These are phyloP conservation scores for Strigamia transsilvanica DNA, from an alignment of 2,888 invertebrate genomes.

Conservation along the genomic window DNA sequence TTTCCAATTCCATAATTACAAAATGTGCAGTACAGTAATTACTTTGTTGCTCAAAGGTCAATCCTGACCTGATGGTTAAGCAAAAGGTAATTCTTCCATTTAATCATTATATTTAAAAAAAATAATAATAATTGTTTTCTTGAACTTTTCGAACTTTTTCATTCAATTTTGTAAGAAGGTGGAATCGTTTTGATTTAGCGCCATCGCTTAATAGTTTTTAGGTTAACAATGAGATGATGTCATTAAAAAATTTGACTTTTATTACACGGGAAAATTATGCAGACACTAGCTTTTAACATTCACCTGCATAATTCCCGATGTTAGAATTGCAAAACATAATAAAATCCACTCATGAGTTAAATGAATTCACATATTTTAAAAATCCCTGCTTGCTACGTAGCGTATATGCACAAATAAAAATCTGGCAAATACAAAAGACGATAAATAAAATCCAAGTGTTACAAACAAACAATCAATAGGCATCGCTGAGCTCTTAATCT, in stretches of 20 bases:
- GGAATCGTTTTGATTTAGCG: background rate
- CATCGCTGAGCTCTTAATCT: slow-evolving; percentile 26
- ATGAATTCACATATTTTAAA: background rate
- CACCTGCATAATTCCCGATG: slow-evolving; percentile 6
- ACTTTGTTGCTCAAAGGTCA: background rate
- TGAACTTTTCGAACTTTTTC: no score
- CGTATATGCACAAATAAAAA: no score
- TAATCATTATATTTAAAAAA: slow-evolving; percentile 6
- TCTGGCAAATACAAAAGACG: no score
- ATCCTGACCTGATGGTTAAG: background rate
- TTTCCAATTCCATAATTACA: background rate
- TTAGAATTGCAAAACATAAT: background rate
- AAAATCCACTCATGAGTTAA: background rate
- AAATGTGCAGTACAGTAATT: background rate
- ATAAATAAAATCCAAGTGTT: no score
- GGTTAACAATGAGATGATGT: slow-evolving; percentile 6
- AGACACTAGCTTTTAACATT: background rate
- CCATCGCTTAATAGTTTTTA: background rate
- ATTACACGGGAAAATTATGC: slow-evolving; percentile 9
- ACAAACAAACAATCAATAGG: slow-evolving; percentile 20
- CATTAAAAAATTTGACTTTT: slow-evolving; percentile 13
- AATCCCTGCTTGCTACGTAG: background rate
- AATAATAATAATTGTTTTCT: no score
- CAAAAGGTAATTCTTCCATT: background rate
- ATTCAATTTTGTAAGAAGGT: no score